Percentiles rank a stretch among this genome's conserved stretches.
These are phyloP conservation scores for Anabas testudineus DNA, from an alignment of 2,797 vertebrate genomes.

Conservation along the genomic window DNA sequence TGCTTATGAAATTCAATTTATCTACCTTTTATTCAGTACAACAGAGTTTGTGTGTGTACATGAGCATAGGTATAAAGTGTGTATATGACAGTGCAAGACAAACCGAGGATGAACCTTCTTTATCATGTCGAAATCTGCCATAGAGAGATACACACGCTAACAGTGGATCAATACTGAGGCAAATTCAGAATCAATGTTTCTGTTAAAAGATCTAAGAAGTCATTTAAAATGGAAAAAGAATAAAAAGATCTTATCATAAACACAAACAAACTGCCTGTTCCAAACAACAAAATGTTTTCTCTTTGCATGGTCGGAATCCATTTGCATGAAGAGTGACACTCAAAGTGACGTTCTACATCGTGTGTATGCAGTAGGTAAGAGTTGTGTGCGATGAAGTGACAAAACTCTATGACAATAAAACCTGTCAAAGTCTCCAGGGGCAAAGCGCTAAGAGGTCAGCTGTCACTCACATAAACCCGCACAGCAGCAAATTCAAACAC, in stretches of 20 bases:
- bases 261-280: neutral
- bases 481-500: constrained; percentile 8
- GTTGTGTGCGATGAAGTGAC: neutral
- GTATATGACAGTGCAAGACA: neutral
- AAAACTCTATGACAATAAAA: constrained; percentile 2
- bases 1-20: constrained; percentile 15
- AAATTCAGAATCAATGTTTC: neutral
- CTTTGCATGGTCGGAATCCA: neutral
- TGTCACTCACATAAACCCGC: neutral
- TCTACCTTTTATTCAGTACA: neutral
- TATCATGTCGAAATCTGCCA: neutral
- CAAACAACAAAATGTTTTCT: neutral
- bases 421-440: neutral
- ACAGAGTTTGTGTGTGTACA: neutral
- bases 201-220: neutral
- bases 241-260: neutral
- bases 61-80: neutral
- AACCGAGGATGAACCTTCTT: neutral
- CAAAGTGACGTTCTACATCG: neutral
- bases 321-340: neutral
- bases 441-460: neutral
- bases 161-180: constrained; percentile 1
- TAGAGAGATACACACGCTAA: neutral
- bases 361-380: neutral
- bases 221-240: neutral